These are phyloP conservation scores for Graphium colonna DNA, from an alignment of 2,888 invertebrate species.

Conservation along the genomic window DNA sequence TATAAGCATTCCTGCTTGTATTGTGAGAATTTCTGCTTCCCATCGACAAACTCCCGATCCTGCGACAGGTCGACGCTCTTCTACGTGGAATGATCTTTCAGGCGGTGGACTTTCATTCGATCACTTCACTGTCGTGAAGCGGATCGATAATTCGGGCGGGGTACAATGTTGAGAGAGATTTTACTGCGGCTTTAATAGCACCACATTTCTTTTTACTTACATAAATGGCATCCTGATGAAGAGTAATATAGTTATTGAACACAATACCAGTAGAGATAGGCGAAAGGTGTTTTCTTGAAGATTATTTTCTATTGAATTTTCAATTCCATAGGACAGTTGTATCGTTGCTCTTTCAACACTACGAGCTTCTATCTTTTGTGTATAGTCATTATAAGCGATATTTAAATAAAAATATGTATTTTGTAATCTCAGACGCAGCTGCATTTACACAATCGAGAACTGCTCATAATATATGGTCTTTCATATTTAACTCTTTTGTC, in stretches of 20 bases:
- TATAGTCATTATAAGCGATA: constrained; percentile 7
- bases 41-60: background rate
- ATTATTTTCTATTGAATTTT: constrained; percentile 2
- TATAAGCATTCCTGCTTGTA: constrained; percentile 71
- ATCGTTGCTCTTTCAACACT: constrained; percentile 12
- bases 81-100: constrained; percentile 11
- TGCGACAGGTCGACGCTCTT: constrained; percentile 18
- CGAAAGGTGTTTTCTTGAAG: constrained; percentile 11
- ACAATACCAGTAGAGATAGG: constrained; percentile 9
- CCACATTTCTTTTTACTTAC: constrained; percentile 15
- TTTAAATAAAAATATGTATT: constrained; percentile 8
- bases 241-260: constrained; percentile 9
- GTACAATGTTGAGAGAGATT: constrained; percentile 8
- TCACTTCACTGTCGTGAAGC: background rate
- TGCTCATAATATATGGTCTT: constrained; percentile 27
- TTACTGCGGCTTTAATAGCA: constrained; percentile 21
- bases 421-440: constrained; percentile 17
- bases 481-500: background rate
- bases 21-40: background rate
- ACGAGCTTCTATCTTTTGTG: constrained; percentile 21
- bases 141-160: background rate
- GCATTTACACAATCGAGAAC: constrained; percentile 21
- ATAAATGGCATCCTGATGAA: constrained; percentile 4
- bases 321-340: constrained; percentile 11
- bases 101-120: constrained; percentile 6